Percentiles rank a stretch among this genome's conserved stretches.
phyloP scores from a whole-genome alignment of 1,140 invertebrate species.

The Hylaeus volcanicus region DNA sequence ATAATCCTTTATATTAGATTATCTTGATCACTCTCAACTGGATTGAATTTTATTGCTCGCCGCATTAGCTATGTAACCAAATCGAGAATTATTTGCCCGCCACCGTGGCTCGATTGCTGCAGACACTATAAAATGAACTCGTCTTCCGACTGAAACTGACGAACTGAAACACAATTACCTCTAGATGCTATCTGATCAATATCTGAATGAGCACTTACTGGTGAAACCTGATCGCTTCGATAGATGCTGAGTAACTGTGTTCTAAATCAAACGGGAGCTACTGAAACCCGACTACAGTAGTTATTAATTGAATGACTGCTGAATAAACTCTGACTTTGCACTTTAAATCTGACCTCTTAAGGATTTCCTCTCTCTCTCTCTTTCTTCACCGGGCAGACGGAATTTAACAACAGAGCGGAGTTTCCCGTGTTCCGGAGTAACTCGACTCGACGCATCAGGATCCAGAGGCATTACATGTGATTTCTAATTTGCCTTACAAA shows the following conservation, averaged over 20 bases:
- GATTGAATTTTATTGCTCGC: no score
- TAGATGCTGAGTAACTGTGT: neutral
- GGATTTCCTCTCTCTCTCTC: neutral
- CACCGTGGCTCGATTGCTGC: neutral
- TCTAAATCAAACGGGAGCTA: neutral
- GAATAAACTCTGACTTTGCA: neutral
- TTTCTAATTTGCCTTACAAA: no score
- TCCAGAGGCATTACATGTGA: no score
- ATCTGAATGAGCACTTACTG: neutral
- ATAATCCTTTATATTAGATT: no score
- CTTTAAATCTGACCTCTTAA: neutral
- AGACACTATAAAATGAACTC: neutral
- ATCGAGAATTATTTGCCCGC: neutral
- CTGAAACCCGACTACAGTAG: neutral
- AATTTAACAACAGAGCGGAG: neutral
- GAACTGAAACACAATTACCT: neutral
- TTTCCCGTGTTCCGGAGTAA: no score
- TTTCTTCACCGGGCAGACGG: no score
- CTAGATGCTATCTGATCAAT: neutral
- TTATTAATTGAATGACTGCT: neutral
- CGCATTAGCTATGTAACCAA: neutral
- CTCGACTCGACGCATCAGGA: no score
- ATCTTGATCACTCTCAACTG: no score
- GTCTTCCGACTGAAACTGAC: neutral
- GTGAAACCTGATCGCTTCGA: neutral